These are phyloP conservation scores for zebrafish (Danio rerio) DNA, from an alignment of 2,113 vertebrate genomes.

Conservation along the genomic window DNA sequence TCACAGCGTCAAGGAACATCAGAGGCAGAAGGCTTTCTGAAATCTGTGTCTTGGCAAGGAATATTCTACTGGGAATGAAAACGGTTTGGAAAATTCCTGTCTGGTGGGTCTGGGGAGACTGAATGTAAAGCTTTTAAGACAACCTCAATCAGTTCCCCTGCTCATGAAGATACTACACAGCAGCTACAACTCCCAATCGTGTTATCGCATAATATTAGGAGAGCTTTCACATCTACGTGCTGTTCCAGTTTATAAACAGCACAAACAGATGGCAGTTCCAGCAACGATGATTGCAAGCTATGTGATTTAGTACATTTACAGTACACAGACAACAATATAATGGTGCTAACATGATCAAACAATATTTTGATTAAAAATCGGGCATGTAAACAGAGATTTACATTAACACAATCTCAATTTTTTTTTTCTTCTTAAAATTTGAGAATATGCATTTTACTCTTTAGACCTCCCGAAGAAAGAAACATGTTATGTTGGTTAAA, in stretches of 20 bases:
- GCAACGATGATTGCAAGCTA: background rate
- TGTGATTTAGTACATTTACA: background rate
- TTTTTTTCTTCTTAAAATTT: too few relatives aligned
- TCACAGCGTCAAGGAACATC: constrained; percentile 55
- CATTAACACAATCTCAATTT: too few relatives aligned
- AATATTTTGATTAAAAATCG: too few relatives aligned
- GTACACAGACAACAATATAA: too few relatives aligned
- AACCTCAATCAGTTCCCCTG: constrained; percentile 62
- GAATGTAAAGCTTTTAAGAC: constrained; percentile 63
- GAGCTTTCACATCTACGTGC: constrained; percentile 48
- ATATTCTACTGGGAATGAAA: constrained; percentile 63
- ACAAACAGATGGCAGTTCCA: constrained; percentile 13
- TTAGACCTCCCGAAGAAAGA: too few relatives aligned
- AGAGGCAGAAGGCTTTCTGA: constrained; percentile 53
- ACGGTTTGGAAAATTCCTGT: constrained; percentile 57
- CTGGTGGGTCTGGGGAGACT: constrained; percentile 52
- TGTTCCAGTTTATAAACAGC: constrained; percentile 58
- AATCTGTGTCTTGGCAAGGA: constrained; percentile 56
- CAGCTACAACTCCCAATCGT: constrained; percentile 57
- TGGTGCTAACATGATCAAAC: too few relatives aligned
- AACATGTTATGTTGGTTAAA: too few relatives aligned
- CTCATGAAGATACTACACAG: constrained; percentile 50
- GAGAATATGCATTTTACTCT: too few relatives aligned
- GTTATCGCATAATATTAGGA: constrained; percentile 53
- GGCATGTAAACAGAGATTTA: too few relatives aligned